Percentiles rank a stretch among this genome's conserved stretches.
phyloP scores from a whole-genome alignment of 1,140 invertebrate genomes.

The Zaprionus nigranus region DNA sequence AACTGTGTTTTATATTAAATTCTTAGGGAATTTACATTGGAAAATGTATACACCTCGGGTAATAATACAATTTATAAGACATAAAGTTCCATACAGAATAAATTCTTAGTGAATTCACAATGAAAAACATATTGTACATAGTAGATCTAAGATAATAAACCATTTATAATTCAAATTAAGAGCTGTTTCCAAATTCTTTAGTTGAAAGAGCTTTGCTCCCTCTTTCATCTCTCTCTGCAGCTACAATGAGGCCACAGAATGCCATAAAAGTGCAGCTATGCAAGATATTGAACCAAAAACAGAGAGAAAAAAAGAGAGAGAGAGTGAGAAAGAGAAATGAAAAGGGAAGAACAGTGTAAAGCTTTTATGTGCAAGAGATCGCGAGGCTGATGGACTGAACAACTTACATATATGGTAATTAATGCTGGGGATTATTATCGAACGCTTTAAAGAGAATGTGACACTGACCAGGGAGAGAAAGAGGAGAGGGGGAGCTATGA shows the following conservation, averaged over 20 bases:
- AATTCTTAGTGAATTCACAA: too few relatives aligned
- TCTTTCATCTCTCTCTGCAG: not conserved
- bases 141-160: too few relatives aligned
- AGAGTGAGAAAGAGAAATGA: not conserved
- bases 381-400: constrained; percentile 55
- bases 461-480: not conserved
- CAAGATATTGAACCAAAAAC: not conserved
- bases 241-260: constrained; percentile 11
- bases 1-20: too few relatives aligned
- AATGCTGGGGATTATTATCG: constrained; percentile 59
- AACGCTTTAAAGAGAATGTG: constrained; percentile 58
- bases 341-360: too few relatives aligned
- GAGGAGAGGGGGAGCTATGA: not conserved
- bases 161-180: not conserved
- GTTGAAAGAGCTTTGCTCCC: not conserved
- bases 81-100: too few relatives aligned
- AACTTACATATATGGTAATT: constrained; percentile 73
- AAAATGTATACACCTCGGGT: too few relatives aligned
- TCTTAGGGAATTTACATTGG: too few relatives aligned
- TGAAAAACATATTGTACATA: too few relatives aligned
- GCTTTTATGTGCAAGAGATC: constrained; percentile 43
- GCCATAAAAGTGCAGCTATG: constrained; percentile 24
- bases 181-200: not conserved
- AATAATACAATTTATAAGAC: too few relatives aligned
- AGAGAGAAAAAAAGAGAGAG: not conserved